These are phyloP conservation scores for Muntiacus reevesi DNA, from an alignment of 2,113 vertebrate species.

Conservation along the genomic window DNA sequence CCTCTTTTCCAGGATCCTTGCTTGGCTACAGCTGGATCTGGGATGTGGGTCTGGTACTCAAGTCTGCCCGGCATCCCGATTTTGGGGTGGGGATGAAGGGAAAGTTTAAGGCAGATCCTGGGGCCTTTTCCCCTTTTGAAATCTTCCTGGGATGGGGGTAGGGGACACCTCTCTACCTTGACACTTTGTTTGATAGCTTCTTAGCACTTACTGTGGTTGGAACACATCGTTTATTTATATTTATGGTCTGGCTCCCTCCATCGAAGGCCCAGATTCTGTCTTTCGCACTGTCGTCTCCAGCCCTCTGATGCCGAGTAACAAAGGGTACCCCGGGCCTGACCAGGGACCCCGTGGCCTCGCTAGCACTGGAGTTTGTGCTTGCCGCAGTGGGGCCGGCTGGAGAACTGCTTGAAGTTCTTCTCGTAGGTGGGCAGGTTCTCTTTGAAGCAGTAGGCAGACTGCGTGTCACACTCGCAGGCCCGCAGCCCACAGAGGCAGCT, in stretches of 20 bases:
- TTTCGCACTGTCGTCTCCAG: neutral
- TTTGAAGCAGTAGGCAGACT: conserved; percentile 68
- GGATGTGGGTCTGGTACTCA: accelerated
- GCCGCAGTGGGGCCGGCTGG: conserved; percentile 57
- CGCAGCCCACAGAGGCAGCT: conserved; percentile 66
- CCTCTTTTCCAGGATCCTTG: neutral
- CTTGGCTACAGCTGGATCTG: neutral
- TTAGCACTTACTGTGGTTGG: neutral
- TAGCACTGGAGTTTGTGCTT: conserved; percentile 59
- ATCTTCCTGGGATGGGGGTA: neutral
- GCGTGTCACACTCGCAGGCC: conserved; percentile 73
- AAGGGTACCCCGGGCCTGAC: neutral
- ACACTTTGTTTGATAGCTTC: neutral
- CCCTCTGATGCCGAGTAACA: neutral
- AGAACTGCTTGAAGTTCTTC: conserved; percentile 62
- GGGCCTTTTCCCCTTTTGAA: neutral
- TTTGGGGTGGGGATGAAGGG: neutral
- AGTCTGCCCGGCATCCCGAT: neutral
- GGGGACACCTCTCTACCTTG: neutral
- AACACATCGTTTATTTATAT: neutral
- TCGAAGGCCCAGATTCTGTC: neutral
- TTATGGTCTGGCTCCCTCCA: neutral
- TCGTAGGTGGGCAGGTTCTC: conserved; percentile 71
- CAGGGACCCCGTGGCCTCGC: accelerated
- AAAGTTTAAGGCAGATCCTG: neutral